Base-by-base conservation (phyloP, 2,113 vertebrate genomes). In the Marcusenius ussheri region DNA sequence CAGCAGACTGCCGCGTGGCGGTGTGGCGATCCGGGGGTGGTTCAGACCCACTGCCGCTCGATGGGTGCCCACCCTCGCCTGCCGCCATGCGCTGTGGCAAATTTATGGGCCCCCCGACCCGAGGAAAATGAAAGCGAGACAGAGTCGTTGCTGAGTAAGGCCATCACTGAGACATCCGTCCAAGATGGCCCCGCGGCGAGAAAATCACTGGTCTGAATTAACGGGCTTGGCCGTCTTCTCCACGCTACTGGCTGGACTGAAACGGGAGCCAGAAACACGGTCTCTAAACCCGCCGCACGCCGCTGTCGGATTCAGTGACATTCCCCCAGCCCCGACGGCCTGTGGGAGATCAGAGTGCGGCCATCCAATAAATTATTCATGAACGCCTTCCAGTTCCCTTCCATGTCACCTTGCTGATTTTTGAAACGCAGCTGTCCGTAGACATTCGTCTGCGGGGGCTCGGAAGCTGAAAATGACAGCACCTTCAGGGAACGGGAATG, bases 361-460 rank as follows among this genome's bases (percentile, higher is more conserved):
- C 86, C 85, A 6, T 50, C 45, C 45, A 10, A 93, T 91, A 88
- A 93, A 93, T 92, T 89, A 93, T 93, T 90, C 80, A 92, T 91
- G 91, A 92, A 47, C 51, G 47, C 56, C 92, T 90, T 92, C 91
- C 90, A 77, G 89, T 91, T 91, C 85, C 89, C 70, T 85, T 70
- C 35, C 83, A 53, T 77, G 83, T 91, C 91, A 91, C 92, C 91
- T 92, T 88, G 70, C 91, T 89, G 88, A 88, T 84, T 47, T 83
- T 46, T 83, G 27, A 46, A 89, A 35, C 87, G 7, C 58, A 46
- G 49, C 27, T 31, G 51, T 27, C 84, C 87, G 31, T 46, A 27
- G 86, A 19, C 45, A 53, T 46, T 19, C 89, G n/a, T 50, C 50
- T 39, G 39, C 27, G 35, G 89, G 84, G 62, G 31, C n/a, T 70